Evolutionary conservation across 2,888 invertebrate species (phyloP), one percentile per base, ranked within the genome.

Genomic region (Leistus spinibarbis): DNA sequence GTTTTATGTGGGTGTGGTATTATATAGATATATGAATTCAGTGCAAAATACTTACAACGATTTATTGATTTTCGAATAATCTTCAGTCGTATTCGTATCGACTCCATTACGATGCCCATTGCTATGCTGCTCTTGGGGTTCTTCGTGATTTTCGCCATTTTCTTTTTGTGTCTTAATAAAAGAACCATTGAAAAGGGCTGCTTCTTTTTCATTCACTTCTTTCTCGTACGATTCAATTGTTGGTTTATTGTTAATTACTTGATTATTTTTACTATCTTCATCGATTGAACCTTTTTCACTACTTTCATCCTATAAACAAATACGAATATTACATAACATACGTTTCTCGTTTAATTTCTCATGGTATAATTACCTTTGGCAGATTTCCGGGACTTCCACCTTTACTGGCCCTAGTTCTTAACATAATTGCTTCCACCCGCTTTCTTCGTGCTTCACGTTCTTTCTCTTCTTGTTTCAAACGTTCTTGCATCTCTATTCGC

Each of bases 401-500:
- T 64, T 75, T 75, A 13, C 84, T 85, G 67, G 89, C 90, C 79
- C 96, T 88, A n/a, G 96, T 97, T 81, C 97, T 88, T 70, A 92
- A 90, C 97, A 97, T 97, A 82, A 97, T 97, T 73, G 95, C 95
- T 85, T 96, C 96, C 22, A 97, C 96, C 76, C 96, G 89, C 86
- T 95, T 96, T 81, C 96, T 93, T 81, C 97, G 88, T 76, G 93
- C 94, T 81, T 94, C 91, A 76, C 97, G 88, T 84, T 97, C 97
- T 82, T 93, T 93, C 85, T 97, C 97, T 84, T 97, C 97, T 79
- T 91, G 91, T 82, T 91, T 92, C 77, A 93, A 88, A 76, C 92
- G 89, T 84, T 96, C 95, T 69, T 93, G 93, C 84, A 94, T 92
- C 85, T 96, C 96, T 78, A 91, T 88, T 82, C 95, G 91, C 84